These are phyloP conservation scores for Trichacis sp. DNA, from an alignment of 2,888 invertebrate species.

Conservation along the genomic window DNA sequence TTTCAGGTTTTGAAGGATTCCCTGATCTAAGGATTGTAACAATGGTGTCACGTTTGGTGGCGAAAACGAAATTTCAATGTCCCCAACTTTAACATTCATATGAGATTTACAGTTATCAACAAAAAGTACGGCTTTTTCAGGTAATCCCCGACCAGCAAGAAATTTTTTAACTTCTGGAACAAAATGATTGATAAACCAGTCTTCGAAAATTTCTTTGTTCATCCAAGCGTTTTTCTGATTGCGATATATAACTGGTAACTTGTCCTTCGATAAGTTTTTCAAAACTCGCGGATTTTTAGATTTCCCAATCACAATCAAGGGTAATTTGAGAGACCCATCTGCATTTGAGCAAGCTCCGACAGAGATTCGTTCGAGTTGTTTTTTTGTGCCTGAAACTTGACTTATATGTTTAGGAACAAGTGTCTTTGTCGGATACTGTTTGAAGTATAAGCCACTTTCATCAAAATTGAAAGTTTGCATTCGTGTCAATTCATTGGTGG, in stretches of 20 bases:
- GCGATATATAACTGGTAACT: constrained; percentile 29
- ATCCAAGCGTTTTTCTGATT: constrained; percentile 49
- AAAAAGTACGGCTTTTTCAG: constrained; percentile 11
- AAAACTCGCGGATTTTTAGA: constrained; percentile 31
- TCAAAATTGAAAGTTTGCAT: no score
- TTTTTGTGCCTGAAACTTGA: no score
- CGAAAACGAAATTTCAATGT: constrained; percentile 11
- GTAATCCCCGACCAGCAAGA: constrained; percentile 10
- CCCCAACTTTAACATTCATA: not conserved
- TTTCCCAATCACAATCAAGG: constrained; percentile 41
- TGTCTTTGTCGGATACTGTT: no score
- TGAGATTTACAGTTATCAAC: constrained; percentile 15
- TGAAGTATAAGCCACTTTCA: no score
- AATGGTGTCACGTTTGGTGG: constrained; percentile 13
- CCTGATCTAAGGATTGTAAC: constrained; percentile 19
- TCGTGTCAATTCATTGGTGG: no score
- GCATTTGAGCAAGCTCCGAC: constrained; percentile 41
- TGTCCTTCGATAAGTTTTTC: constrained; percentile 7
- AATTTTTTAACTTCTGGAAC: constrained; percentile 39
- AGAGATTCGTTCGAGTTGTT: constrained; percentile 11
- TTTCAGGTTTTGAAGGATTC: not conserved
- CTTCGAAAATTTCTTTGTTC: constrained; percentile 37
- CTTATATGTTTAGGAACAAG: no score
- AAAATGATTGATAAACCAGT: constrained; percentile 44
- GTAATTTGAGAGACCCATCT: constrained; percentile 31